Base-by-base conservation (phyloP, 35 echinoderm and acorn worm genomes). In the Eucidaris tribuloides region DNA sequence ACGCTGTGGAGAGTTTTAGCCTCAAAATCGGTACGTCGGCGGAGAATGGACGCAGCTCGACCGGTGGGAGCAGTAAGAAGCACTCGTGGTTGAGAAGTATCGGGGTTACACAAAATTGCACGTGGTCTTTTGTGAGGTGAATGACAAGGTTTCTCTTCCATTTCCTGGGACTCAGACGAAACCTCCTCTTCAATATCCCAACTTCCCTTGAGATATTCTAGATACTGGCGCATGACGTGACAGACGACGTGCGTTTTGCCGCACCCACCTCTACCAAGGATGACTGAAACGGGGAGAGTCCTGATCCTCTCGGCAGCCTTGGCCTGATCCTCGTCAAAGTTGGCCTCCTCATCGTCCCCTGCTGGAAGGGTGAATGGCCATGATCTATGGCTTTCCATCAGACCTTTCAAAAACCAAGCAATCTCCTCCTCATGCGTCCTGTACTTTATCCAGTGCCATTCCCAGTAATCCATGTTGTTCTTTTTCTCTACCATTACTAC, bases 171-270 rank as follows among this genome's bases (percentile, higher is more conserved):
- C 6, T 62, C 32, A 37, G 46, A 13, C 20, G 1, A 20, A 85
- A 14, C 54, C 5, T n/a, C 1, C 34, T 80, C 46, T 0, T 48
- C 72, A 62, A 9, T 36, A 29, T 79, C 84, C 61, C 2, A 32
- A 14, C 37, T 4, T 17, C 35, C 50, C 45, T 79, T 54, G 2
- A 27, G 43, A 1, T 76, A 6, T 1, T 38, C 25, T 5, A 42
- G 56, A 30, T 76, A 83, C 5, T 46, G 39, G 0, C 15, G 39
- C 4, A 93, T 30, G 27, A 89, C 18, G 9, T 25, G 84, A n/a
- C 60, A 57, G 19, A 89, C 79, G 6, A 93, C 91, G 32, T 87
- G 87, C 14, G 91, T 93, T 63, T 93, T 93, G 5, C 91, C 91
- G 50, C 91, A 88, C 6, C 91, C 91, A 2, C 91, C 91, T 55